phyloP scores from a whole-genome alignment of 2,797 vertebrate species.

The Myripristis murdjan region DNA sequence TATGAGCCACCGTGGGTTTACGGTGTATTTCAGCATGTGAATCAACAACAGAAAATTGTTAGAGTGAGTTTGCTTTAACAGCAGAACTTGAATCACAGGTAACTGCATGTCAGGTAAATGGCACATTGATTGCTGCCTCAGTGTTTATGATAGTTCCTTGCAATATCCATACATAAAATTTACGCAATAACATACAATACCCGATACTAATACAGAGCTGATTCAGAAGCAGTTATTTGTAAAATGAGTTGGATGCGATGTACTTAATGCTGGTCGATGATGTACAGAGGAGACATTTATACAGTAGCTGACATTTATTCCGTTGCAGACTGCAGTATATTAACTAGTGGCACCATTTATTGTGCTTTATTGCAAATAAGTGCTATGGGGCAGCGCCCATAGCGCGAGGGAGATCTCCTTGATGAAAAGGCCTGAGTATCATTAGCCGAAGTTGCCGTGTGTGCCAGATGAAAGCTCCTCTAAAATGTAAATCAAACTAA shows the following conservation, averaged over 20 bases:
- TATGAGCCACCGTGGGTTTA: slow-evolving; percentile 55
- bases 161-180: slow-evolving; percentile 33
- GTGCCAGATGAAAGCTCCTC: slow-evolving; percentile 67
- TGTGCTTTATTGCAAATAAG: slow-evolving; percentile 67
- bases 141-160: slow-evolving; percentile 19
- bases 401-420: slow-evolving; percentile 53
- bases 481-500: slow-evolving; percentile 79
- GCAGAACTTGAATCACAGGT: slow-evolving; percentile 25
- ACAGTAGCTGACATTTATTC: slow-evolving; percentile 55
- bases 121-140: neutral
- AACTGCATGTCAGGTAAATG: slow-evolving; percentile 26
- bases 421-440: slow-evolving; percentile 73
- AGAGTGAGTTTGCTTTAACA: slow-evolving; percentile 35
- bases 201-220: slow-evolving; percentile 24
- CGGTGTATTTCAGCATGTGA: slow-evolving; percentile 42
- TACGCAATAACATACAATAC: slow-evolving; percentile 41
- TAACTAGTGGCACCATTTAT: slow-evolving; percentile 62
- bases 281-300: slow-evolving; percentile 38
- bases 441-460: slow-evolving; percentile 69
- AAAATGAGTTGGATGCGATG: slow-evolving; percentile 55
- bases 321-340: slow-evolving; percentile 41
- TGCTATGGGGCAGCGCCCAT: slow-evolving; percentile 50
- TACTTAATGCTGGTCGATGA: slow-evolving; percentile 50
- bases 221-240: slow-evolving; percentile 48
- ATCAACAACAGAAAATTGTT: slow-evolving; percentile 31